Base-by-base conservation (phyloP, 1,140 invertebrate species). In the Drosophila carrolli region DNA sequence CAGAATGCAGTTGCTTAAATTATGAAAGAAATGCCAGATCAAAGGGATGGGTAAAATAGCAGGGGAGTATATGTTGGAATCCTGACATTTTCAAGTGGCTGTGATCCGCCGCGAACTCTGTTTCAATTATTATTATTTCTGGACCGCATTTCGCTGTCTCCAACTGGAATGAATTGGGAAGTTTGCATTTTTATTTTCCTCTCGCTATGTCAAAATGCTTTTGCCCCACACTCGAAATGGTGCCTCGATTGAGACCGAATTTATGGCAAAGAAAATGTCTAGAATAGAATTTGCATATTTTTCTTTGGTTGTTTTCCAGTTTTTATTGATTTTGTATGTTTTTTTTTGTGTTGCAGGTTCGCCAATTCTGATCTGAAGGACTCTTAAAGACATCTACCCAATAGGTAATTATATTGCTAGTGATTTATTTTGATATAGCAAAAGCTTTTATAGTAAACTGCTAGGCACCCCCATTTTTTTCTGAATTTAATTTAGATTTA, bases 81-180 rank as follows among this genome's bases (percentile, higher is more conserved):
- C 44, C 58, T 75, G 73, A 75, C 74, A 77, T 60, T 14, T 68
- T 77, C 75, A 61, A 77, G 75, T 77, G 75, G 40, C 60, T 57
- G 29, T 35, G 44, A 75, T 65, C 19, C 72, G 16, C n/a, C 10
- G n/a, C 29, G n/a, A 40, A 54, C 41, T 66, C 44, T 32, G n/a
- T 44, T 66, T 43, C 50, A 48, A 60, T 60, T 68, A 61, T 59
- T 75, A 75, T 75, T 66, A 59, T 75, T 75, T 75, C 43, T 66
- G 59, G 60, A 55, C 40, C 32, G 40, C 23, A 54, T 75, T 66
- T 66, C 29, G 73, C 60, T 66, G 72, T 75, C n/a, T 71, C 71
- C 29, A 44, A 40, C 43, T 35, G 66, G 11, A 7, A 48, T 23
- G 27, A 27, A 27, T 53, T 16, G 68, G 71, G 43, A 37, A 43